Evolutionary conservation across 2,888 invertebrate species (phyloP), one percentile per base, ranked within the genome.

Genomic region (Heteromyza rotundicornis): DNA sequence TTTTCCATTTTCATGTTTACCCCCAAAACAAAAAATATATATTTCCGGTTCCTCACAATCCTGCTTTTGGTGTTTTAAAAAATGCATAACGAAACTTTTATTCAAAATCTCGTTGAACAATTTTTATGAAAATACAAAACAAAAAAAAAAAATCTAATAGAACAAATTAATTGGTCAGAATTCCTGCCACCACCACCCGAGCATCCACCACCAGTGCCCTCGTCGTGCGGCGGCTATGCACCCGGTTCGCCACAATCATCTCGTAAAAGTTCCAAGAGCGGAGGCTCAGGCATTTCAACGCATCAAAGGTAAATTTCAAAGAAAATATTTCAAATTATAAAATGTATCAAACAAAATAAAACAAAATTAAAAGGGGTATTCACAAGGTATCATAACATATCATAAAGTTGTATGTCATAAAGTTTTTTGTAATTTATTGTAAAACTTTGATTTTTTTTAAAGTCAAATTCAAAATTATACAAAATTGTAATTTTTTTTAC

Each of bases 181-280:
- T 86, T 87, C 60, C 84, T 87, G 68, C 87, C 87, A 27, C 87
- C 87, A 56, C 87, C 87, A 59, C 87, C 87, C 23, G 86, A 87
- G 71, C 87, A 87, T 77, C 87, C 87, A 24, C 87, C 87, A 19
- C 87, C 87, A 56, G 82, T 86, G 61, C 86, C 84, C 12, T 80
- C 80, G 22, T 73, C 74, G 12, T 79, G 79, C 59, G 77, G 69
- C 40, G 73, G 78, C 56, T 83, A 82, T 72, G 75, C 80, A 2
- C 82, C 82, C 19, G 81, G 80, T 7, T 83, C 83, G 27, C 83
- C 83, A 23, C 82, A 81, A 58, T 81, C 83, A 0, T 82, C 82
- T 7, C 73, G 82, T 57, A 81, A 82, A 68, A 80, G 80, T 65
- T 82, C 83, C 20, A 82, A 83, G 62, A 81, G 82, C 51, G 83